Base-by-base conservation (phyloP, 2,888 invertebrate genomes). In the Synanthedon andrenaeformis region DNA sequence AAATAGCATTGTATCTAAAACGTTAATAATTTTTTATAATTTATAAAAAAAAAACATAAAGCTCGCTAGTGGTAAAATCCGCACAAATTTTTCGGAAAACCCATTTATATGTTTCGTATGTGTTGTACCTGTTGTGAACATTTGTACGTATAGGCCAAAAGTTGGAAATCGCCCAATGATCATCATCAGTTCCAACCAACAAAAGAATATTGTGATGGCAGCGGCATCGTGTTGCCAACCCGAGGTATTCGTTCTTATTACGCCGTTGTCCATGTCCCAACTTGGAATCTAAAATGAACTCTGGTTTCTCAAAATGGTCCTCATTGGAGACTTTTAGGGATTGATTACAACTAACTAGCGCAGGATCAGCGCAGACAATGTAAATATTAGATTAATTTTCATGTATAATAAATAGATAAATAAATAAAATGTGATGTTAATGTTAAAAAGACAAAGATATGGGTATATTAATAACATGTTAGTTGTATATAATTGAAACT, bases 171-270 rank as follows among this genome's bases (percentile, higher is more conserved):
- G 86, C 19, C 95, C 95, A 13, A 96, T 92, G 28, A 95, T 90
- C 90, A 95, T 92, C 94, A 96, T 94, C 13, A 95, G 79, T 70
- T 96, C 94, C 6, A 94, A 74, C 95, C 95, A 96, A 45, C 93
- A 92, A 53, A 95, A 81, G 57, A 95, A 91, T 65, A 95, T 92
- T 0, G 94, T 93, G 13, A 94, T 80, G 10, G 94, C 95, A 1
- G 94, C 95, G 0, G 93, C 88, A 65, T 95, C 94, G 71, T 94
- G 92, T 64, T 94, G 94, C 94, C 94, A 94, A 50, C 88, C 74
- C 0, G 89, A 78, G 3, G 87, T 87, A 53, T 82, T 78, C 2
- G 69, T 66, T 41, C 67, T 72, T 50, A 74, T 63, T 14, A 65
- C 69, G 8, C 77, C 80, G 50, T 76, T 74, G 12, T 74, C 67